Evolutionary conservation across 2,113 vertebrate species (phyloP), one percentile per base, ranked within the genome.

Genomic region (Melanotaenia duboulayi): DNA sequence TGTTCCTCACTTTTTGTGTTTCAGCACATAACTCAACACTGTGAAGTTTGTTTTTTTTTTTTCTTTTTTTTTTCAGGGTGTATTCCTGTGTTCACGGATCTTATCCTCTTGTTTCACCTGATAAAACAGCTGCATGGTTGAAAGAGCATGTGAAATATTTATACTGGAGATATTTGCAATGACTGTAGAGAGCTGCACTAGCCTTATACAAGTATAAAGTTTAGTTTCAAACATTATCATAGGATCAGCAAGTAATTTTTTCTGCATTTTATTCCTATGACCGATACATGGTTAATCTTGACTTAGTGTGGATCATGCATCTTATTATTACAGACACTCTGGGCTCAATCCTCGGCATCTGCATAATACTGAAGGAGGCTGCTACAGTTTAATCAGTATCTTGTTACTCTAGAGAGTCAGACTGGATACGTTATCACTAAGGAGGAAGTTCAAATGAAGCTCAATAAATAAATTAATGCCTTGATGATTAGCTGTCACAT

Each of bases 401-500:
- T 84, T 90, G 89, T 89, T 90, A 90, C 93, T 92, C 93, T 84
- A 86, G 92, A 93, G 92, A 91, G 82, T 82, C 81, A 86, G 87
- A 85, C 90, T 92, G 91, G 92, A 93, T 92, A 91, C 90, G 92
- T 92, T 94, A 94, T 94, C 91, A 90, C 88, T 80, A 87, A 91
- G 91, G 91, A 93, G 91, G 90, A 93, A 93, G 91, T 92, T 93
- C 91, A 93, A 92, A 93, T 91, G 91, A 87, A 89, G 85, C 88
- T 79, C 86, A 87, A 93, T 93, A 93, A 93, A 93, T 92, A 91
- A 92, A 92, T 92, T 86, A 92, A 92, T 92, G 92, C 88, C 89
- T 89, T 92, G 89, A 90, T 92, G 91, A 93, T 93, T 93, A 93
- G 91, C 90, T 91, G 89, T 91, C 91, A 92, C 90, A 93, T 93